A percentile compares a stretch with the other conserved stretches of the same genome.
Conservation (phyloP, 2,888 invertebrate species). For the Mesorhabditis spiculigera region DNA sequence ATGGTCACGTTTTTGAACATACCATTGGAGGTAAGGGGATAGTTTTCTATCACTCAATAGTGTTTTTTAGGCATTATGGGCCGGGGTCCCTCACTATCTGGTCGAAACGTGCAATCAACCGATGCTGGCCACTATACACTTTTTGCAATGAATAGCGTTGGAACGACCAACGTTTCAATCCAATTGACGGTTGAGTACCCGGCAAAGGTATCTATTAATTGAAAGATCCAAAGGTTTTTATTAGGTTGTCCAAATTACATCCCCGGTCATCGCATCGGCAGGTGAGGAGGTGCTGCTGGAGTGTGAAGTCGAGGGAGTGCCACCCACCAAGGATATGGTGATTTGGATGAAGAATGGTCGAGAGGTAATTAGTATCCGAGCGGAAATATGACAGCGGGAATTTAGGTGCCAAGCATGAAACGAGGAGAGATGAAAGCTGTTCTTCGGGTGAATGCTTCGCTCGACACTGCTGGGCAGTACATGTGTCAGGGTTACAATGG, state of each 20-base stretch:
- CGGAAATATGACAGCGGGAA: background rate
- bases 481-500: slow-evolving; percentile 51
- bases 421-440: slow-evolving; percentile 29
- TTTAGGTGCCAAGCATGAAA: slow-evolving; percentile 11
- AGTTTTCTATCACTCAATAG: background rate
- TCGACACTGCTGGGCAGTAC: slow-evolving; percentile 47
- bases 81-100: slow-evolving; percentile 33
- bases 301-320: slow-evolving; percentile 54
- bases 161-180: slow-evolving; percentile 50
- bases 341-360: slow-evolving; percentile 44
- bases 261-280: slow-evolving; percentile 46
- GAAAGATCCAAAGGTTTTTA: slow-evolving; percentile 5
- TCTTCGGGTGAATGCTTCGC: slow-evolving; percentile 47
- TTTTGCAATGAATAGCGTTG: slow-evolving; percentile 48
- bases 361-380: slow-evolving; percentile 10
- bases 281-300: slow-evolving; percentile 54
- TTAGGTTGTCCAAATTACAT: slow-evolving; percentile 44
- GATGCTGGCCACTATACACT: slow-evolving; percentile 53
- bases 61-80: slow-evolving; percentile 23
- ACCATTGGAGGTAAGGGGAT: slow-evolving; percentile 38
- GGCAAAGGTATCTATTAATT: slow-evolving; percentile 29
- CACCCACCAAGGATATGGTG: slow-evolving; percentile 46
- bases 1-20: slow-evolving; percentile 48
- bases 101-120: slow-evolving; percentile 31
- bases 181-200: slow-evolving; percentile 48